Evolutionary conservation across 2,888 invertebrate genomes (phyloP), one percentile per base, ranked within the genome.

Genomic region (Rhagonycha fulva): DNA sequence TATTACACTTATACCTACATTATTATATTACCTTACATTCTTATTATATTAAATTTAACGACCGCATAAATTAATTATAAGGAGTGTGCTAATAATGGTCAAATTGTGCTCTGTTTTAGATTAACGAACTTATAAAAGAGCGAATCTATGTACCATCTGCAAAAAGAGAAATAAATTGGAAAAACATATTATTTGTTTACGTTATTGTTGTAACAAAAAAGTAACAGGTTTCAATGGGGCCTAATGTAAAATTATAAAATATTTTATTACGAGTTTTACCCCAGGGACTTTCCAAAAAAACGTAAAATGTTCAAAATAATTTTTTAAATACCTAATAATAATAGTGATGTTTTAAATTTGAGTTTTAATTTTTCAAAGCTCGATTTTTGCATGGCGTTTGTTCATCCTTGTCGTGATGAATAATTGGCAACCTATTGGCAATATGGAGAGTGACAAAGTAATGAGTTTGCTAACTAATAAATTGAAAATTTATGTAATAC

Each of bases 391-490:
- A 14, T 24, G 2, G 24, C 9, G 19, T 60, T 70, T 74, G 61
- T 70, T 66, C 66, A 68, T 70, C 61, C 28, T 30, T 32, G 14
- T 62, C 74, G 24, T 24, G 26, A 63, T 24, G 23, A 70, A 74
- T 74, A 74, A 74, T 70, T 74, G 69, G 70, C 26, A 60, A 74
- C 70, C 70, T 70, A 74, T 74, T 74, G 68, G 73, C 62, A 23
- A 62, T 32, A 26, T 2, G 19, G 19, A 24, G 26, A 14, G 30
- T 68, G 62, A 19, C 30, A 23, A 28, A 14, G 71, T 76, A 76
- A 72, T 72, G 75, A 72, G 67, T 72, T 76, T 72, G 76, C 73
- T 70, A 76, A 76, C 70, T 76, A 76, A 76, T 76, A 76, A 76
- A 76, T 62, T 68, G 71, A 68, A 75, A 75, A 75, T 75, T 75